Conservation (phyloP, 1,140 invertebrate genomes). For the Ceratina calcarata region DNA sequence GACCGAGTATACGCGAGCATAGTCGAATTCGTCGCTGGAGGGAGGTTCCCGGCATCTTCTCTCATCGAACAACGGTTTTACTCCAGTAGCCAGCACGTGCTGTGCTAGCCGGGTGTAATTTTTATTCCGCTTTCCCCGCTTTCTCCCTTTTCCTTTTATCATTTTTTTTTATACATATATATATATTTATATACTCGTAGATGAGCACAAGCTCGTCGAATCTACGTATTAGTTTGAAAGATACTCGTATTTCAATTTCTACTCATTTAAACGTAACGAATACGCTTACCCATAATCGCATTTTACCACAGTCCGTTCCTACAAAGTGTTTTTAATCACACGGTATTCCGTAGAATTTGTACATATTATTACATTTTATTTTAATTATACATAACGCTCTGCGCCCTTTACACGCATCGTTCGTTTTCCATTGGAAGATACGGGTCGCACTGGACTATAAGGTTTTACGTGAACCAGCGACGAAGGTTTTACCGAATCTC, state of each 20-base stretch:
- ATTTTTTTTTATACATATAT: conserved; percentile 29
- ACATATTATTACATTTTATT: conserved; percentile 23
- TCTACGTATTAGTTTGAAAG: conserved; percentile 9
- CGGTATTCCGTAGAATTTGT: conserved; percentile 40
- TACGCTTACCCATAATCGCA: conserved; percentile 55
- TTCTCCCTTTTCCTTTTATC: conserved; percentile 46
- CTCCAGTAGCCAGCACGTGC: conserved; percentile 73
- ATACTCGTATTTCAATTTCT: conserved; percentile 16
- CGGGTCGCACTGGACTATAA: background rate
- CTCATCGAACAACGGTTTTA: conserved; percentile 32
- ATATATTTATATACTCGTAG: conserved; percentile 5
- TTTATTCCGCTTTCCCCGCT: conserved; percentile 56
- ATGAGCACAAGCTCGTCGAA: no score
- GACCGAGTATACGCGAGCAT: conserved; percentile 41
- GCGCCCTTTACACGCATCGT: conserved; percentile 64
- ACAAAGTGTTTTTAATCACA: conserved; percentile 19
- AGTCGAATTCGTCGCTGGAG: conserved; percentile 28
- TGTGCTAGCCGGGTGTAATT: conserved; percentile 65
- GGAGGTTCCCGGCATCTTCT: conserved; percentile 52
- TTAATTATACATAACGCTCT: conserved; percentile 28
- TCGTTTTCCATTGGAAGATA: conserved; percentile 5
- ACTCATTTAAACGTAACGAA: conserved; percentile 50
- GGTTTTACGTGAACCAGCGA: background rate
- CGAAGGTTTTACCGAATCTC: background rate
- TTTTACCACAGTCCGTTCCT: conserved; percentile 38